Base-by-base conservation (phyloP, 2,113 vertebrate genomes). In the Indri indri region DNA sequence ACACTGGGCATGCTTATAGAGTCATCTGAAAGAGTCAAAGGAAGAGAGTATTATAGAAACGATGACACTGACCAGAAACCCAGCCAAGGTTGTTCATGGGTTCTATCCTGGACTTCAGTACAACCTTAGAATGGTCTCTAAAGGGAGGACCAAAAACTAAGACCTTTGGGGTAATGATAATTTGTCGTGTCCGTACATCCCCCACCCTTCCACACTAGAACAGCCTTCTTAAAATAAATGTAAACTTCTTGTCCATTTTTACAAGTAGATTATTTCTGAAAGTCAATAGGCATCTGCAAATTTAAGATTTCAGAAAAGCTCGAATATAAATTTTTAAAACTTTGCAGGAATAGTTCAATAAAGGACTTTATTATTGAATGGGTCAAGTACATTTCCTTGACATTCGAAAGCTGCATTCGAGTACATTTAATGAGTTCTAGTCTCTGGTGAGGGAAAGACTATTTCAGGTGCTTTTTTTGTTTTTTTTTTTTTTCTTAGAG, bases 1-100 rank as follows among this genome's bases (percentile, higher is more conserved):
- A 99, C 99, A 97, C 99, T 99, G 98, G 99, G 99, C 97, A 99
- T 99, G 97, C 99, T 99, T 88, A 99, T 98, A 81, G 99, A 99
- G 96, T 99, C 99, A 98, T 99, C 99, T 99, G 96, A 63, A 96
- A 97, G 92, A 59, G 97, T 47, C 93, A 52, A 32, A 61, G 63
- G 23, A 54, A n/a, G 7, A 6, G 0, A 57, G 37, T 2, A 34
- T 87, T 81, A 61, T 5, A 27, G 52, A 84, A 85, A 74, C 54
- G 0, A 30, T 11, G 20, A n/a, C 3, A 3, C 25, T 0, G 5
- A 47, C 22, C 42, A 18, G 54, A 88, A 91, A 79, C 12, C 59
- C 54, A 59, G 45, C 6, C 47, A 59, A n/a, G 86, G 47, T 9
- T 27, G 23, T 42, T 32, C 6, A 16, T 47, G 13, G 52, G 32